Evolutionary conservation across 35 echinoderm and acorn worm genomes (phyloP).

Genomic region (Ophiothrix spiculata): DNA sequence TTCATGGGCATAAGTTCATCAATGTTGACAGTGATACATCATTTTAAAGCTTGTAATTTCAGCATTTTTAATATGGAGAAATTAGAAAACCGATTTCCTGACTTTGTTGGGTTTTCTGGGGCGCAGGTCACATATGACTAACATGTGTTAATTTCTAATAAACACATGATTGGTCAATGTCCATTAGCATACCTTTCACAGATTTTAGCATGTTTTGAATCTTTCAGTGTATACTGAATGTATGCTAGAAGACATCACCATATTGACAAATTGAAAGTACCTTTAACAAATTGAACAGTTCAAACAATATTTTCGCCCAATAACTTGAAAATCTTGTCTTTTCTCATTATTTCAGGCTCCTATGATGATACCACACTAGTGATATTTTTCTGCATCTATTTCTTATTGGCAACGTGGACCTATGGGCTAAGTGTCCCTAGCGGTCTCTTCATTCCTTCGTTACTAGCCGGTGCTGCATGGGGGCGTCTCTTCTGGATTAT

Average conservation of each 20-base stretch:
- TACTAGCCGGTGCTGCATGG: slow-evolving; percentile 85
- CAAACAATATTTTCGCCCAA: not conserved
- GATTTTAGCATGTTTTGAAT: no score
- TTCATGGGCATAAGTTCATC: no score
- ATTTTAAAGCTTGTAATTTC: no score
- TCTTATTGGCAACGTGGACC: slow-evolving; percentile 71
- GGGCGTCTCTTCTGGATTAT: slow-evolving; percentile 67
- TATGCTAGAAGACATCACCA: not conserved
- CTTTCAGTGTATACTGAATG: not conserved
- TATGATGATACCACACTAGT: slow-evolving; percentile 36
- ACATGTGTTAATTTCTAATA: no score
- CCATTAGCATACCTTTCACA: no score
- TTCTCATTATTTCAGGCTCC: slow-evolving; percentile 46
- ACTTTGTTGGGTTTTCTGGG: no score
- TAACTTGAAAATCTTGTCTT: not conserved
- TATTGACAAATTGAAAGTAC: not conserved
- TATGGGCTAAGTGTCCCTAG: slow-evolving; percentile 87
- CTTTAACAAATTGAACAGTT: no score
- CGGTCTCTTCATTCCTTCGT: slow-evolving; percentile 83
- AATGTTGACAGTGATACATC: no score
- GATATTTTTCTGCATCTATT: slow-evolving; percentile 67
- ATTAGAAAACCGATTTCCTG: no score
- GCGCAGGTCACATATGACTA: no score
- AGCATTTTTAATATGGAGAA: no score
- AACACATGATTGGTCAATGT: no score